Base-by-base conservation (phyloP, 2,888 invertebrate species). In the Altica lythri region DNA sequence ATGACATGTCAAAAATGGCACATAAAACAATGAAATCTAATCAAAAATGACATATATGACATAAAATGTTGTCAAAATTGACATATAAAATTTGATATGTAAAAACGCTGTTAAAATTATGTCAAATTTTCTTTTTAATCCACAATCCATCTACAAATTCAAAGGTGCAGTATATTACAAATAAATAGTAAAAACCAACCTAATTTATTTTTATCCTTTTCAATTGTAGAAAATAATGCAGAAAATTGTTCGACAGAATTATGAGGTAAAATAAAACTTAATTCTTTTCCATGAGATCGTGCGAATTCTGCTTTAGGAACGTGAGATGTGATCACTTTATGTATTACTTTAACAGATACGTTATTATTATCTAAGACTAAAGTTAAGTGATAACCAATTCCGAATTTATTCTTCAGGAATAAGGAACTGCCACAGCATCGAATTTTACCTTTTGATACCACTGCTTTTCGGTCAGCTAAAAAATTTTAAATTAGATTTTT, bases 321-420 rank as follows among this genome's bases (percentile, higher is more conserved):
- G 70, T 88, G 86, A 0, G 82, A 81, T 0, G 83, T 81, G 1
- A 91, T 87, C 49, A 90, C 69, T 4, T 85, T 80, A 0, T 84
- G 82, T 52, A 89, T 88, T 19, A 86, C 86, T 62, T 86, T 83
- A 70, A 88, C 87, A n/a, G n/a, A n/a, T 4, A 83, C 78, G 49
- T 83, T 81, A 1, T 77, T 79, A 1, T 82, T 85, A 63, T 88
- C 87, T 10, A 88, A 73, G 0, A 88, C 88, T 51, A 89, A 70
- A 70, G 90, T 92, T 44, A 93, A 79, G 75, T 92, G 92, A 72
- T 93, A 93, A 25, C 92, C 92, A 53, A 92, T 88, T 2, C 92
- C 92, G 70, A 92, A 93, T 72, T 89, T 89, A 71, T 90, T 92
- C 75, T 93, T 92, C 62, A 93, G 79, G 73, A 92, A 92, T 38